phyloP scores from a whole-genome alignment of 2,888 invertebrate genomes.

The Ormyrus thymus region DNA sequence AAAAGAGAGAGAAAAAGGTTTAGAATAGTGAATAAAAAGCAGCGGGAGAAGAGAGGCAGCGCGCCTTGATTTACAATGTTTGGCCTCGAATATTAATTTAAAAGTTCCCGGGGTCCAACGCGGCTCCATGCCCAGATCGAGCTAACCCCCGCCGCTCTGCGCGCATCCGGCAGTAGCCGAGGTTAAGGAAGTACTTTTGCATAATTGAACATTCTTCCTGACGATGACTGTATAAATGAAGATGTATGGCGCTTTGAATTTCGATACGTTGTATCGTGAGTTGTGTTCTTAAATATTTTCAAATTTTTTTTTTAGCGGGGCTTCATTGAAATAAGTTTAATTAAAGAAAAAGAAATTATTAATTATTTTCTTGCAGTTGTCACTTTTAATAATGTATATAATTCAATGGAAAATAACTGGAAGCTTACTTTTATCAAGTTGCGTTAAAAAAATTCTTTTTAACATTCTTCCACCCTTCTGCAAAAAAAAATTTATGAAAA shows the following conservation, averaged over 20 bases:
- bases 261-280: neutral
- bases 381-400: neutral
- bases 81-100: conserved; percentile 70
- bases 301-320: no score
- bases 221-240: neutral
- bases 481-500: no score
- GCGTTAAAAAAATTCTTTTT: no score
- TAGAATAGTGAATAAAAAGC: neutral
- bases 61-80: conserved; percentile 68
- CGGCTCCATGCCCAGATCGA: neutral
- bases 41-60: neutral
- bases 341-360: no score
- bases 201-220: conserved; percentile 71
- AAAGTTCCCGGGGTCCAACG: conserved; percentile 60
- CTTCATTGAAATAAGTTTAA: no score
- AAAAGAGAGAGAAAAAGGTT: conserved; percentile 16
- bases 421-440: no score
- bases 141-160: neutral
- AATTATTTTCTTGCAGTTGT: no score
- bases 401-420: neutral
- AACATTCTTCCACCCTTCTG: no score
- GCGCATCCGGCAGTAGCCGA: conserved; percentile 46
- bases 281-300: no score
- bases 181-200: conserved; percentile 65
- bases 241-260: neutral